Evolutionary conservation across 2,888 invertebrate genomes (phyloP).

Genomic region (Invenusta paracnida): DNA sequence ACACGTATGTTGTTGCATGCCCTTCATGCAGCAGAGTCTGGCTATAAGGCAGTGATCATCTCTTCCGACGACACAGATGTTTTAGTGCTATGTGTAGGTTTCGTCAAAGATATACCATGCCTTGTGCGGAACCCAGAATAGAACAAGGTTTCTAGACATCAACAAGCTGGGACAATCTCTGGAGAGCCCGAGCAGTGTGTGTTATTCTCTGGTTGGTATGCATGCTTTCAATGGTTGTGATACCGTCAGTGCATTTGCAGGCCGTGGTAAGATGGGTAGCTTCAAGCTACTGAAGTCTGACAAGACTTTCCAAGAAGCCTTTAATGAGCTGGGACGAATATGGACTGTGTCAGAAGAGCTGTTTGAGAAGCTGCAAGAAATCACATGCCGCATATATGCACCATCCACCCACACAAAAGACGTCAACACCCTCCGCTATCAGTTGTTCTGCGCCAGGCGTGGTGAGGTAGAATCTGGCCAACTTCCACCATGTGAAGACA

Average conservation of each 20-base stretch:
- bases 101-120: conserved; percentile 33
- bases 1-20: conserved; percentile 46
- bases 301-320: too few relatives aligned
- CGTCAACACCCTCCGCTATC: too few relatives aligned
- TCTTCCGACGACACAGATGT: conserved; percentile 47
- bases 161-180: not conserved
- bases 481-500: too few relatives aligned
- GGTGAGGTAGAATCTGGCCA: too few relatives aligned
- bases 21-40: conserved; percentile 45
- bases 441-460: too few relatives aligned
- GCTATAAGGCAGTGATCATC: conserved; percentile 43
- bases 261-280: not conserved
- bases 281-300: too few relatives aligned
- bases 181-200: not conserved
- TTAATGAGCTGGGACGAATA: too few relatives aligned
- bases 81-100: conserved; percentile 45
- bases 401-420: too few relatives aligned
- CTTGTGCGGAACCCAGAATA: conserved; percentile 42
- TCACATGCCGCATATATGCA: too few relatives aligned
- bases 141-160: not conserved
- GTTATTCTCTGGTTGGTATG: not conserved
- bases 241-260: not conserved
- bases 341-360: too few relatives aligned
- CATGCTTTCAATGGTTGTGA: not conserved
- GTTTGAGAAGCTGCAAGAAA: too few relatives aligned